Percentiles rank a stretch among this genome's conserved stretches.
Conservation (phyloP, 2,797 vertebrate genomes). For the Sciurus carolinensis region DNA sequence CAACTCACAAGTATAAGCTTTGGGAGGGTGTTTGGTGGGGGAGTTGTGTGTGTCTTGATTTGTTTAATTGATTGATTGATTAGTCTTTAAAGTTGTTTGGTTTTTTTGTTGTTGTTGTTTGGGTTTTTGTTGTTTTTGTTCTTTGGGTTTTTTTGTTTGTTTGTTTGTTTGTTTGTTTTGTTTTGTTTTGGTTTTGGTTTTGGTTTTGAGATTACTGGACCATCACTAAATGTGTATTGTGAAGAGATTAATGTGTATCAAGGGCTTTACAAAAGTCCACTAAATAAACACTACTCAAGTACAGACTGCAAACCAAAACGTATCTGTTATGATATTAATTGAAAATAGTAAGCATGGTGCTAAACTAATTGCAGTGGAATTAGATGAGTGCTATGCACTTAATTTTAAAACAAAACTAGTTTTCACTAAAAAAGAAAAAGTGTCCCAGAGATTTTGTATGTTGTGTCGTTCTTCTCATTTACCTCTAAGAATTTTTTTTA, state of each 20-base stretch:
- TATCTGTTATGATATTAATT: slow-evolving; percentile 86
- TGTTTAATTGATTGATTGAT: slow-evolving; percentile 90
- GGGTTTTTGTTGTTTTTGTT: slow-evolving; percentile 61
- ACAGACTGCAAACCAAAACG: slow-evolving; percentile 90
- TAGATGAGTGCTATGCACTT: slow-evolving; percentile 93
- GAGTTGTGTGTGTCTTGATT: slow-evolving; percentile 74
- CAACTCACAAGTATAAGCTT: slow-evolving; percentile 86
- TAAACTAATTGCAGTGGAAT: slow-evolving; percentile 89
- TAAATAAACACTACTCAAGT: slow-evolving; percentile 87
- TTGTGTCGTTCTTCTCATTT: too few relatives aligned
- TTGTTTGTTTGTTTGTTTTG: neutral
- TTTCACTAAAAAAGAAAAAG: slow-evolving; percentile 87
- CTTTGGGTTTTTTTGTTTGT: too few relatives aligned
- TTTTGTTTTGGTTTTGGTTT: slow-evolving; percentile 65
- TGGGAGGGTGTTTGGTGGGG: neutral
- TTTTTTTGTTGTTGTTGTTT: neutral
- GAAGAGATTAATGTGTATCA: slow-evolving; percentile 89
- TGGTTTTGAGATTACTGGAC: slow-evolving; percentile 87
- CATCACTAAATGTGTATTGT: slow-evolving; percentile 89
- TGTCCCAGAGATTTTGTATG: too few relatives aligned
- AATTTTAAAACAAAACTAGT: slow-evolving; percentile 93
- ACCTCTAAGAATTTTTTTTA: too few relatives aligned
- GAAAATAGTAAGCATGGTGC: slow-evolving; percentile 87
- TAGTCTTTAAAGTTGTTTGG: slow-evolving; percentile 83
- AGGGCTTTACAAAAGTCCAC: slow-evolving; percentile 89